phyloP scores from a whole-genome alignment of 2,797 vertebrate species.

The Danio jaintianensis region DNA sequence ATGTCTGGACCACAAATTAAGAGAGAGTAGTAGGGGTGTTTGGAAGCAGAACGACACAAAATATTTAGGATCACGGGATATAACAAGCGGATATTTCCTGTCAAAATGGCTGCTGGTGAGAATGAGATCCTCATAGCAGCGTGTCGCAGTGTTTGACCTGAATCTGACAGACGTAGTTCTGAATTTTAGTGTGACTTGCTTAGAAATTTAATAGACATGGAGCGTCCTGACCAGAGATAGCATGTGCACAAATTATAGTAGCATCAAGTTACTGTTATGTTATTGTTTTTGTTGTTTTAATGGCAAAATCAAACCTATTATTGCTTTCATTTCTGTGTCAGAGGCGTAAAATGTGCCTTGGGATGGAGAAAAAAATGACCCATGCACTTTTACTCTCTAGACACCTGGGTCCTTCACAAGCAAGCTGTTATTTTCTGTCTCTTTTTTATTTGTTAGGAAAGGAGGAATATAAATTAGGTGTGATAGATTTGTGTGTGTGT shows the following conservation, averaged over 20 bases:
- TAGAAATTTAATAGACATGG: conserved; percentile 69
- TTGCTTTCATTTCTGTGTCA: not conserved
- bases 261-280: not conserved
- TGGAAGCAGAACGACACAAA: not conserved
- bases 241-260: not conserved
- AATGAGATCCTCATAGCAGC: conserved; percentile 30
- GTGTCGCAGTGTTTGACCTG: conserved; percentile 60
- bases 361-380: not conserved
- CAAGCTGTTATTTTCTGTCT: not conserved
- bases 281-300: not conserved
- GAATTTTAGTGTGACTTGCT: conserved; percentile 37
- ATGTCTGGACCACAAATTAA: conserved; percentile 26
- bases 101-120: not conserved
- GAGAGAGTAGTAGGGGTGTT: not conserved
- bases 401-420: conserved; percentile 61
- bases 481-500: no score
- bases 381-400: conserved; percentile 41
- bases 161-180: conserved; percentile 60
- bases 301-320: conserved; percentile 6
- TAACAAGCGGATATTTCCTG: conserved; percentile 3
- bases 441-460: not conserved
- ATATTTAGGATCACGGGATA: not conserved
- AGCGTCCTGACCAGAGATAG: conserved; percentile 42
- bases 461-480: conserved; percentile 17
- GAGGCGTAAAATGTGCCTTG: not conserved